Conservation (phyloP, 2,797 vertebrate genomes). For the Anisognathus igniventris region DNA sequence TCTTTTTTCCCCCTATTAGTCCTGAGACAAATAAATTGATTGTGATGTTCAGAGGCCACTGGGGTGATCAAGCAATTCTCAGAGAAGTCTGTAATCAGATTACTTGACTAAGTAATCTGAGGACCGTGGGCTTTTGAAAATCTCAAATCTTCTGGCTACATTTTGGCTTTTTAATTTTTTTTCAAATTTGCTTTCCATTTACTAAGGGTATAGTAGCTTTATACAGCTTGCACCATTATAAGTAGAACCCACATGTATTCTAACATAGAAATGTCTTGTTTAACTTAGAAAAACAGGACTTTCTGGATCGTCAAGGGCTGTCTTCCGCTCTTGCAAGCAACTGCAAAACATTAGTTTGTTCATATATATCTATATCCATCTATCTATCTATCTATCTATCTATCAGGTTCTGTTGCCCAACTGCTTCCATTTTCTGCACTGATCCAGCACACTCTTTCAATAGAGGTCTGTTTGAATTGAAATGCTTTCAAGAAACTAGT, state of each 20-base stretch:
- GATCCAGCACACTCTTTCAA: neutral
- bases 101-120: neutral
- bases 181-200: neutral
- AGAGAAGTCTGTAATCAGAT: conserved; percentile 45
- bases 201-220: neutral
- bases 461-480: neutral
- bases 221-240: neutral
- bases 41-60: conserved; percentile 35
- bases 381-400: neutral
- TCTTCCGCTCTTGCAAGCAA: neutral
- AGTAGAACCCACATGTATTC: neutral
- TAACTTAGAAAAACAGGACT: neutral
- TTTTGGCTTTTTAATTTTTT: neutral
- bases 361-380: neutral
- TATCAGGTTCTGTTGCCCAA: neutral
- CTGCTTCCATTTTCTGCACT: neutral
- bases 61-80: conserved; percentile 19
- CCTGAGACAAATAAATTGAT: conserved; percentile 25
- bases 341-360: neutral
- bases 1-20: conserved; percentile 5
- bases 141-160: neutral
- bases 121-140: neutral
- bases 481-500: neutral
- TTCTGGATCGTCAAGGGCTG: neutral
- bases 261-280: neutral